A percentile compares a stretch with the other conserved stretches of the same genome.
Conservation (phyloP, 1,140 invertebrate species). For the Polypedilum vanderplanki region DNA sequence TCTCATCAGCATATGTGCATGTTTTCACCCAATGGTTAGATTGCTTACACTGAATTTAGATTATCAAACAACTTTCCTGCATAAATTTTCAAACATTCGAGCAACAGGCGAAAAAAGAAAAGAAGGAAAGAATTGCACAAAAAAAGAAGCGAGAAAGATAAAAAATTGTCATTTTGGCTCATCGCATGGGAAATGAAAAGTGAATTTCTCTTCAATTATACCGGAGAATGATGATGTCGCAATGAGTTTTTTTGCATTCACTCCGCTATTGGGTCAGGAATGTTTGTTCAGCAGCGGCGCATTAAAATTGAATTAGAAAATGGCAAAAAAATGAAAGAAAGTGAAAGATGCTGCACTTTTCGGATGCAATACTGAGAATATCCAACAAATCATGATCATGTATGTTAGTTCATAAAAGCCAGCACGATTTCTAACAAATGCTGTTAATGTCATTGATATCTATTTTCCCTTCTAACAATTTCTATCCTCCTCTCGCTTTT, state of each 20-base stretch:
- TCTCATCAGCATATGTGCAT: not conserved
- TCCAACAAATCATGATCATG: not conserved
- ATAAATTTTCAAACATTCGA: not conserved
- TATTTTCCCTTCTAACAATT: no score
- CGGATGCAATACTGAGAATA: not conserved
- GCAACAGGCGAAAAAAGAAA: not conserved
- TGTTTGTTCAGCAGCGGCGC: not conserved
- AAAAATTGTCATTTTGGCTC: not conserved
- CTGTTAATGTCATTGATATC: no score
- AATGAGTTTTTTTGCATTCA: no score
- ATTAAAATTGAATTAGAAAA: slow-evolving; percentile 20
- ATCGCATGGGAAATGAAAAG: slow-evolving; percentile 17
- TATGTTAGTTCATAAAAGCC: no score
- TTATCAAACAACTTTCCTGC: not conserved
- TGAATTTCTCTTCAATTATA: not conserved
- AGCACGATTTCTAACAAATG: no score
- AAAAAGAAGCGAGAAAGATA: not conserved
- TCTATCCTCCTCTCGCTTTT: no score
- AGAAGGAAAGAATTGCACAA: not conserved
- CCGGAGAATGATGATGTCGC: not conserved
- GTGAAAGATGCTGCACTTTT: slow-evolving; percentile 5
- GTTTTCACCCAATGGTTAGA: not conserved
- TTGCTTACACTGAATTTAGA: not conserved
- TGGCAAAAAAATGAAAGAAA: slow-evolving; percentile 1
- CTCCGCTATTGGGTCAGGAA: not conserved